Conservation (phyloP, 2,888 invertebrate genomes). For the Buathra laborator region DNA sequence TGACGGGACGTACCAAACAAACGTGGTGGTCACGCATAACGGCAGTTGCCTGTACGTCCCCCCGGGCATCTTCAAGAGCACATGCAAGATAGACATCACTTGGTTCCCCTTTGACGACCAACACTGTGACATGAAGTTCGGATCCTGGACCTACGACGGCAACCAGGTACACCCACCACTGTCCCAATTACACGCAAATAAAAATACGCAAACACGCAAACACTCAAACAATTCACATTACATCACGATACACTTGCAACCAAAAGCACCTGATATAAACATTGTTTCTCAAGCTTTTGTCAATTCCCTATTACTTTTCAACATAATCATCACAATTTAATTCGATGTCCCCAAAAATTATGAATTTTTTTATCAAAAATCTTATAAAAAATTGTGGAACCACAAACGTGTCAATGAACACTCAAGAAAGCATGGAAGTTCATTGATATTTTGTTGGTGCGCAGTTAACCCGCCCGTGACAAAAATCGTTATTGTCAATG, state of each 20-base stretch:
- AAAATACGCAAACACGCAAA: conserved; percentile 39
- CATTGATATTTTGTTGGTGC: not conserved
- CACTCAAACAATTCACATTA: conserved; percentile 73
- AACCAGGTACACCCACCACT: conserved; percentile 91
- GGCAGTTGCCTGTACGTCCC: conserved; percentile 99
- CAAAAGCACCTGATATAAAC: conserved; percentile 39
- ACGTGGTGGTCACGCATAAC: conserved; percentile 99
- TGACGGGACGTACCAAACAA: conserved; percentile 99
- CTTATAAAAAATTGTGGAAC: not conserved
- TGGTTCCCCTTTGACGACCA: conserved; percentile 99
- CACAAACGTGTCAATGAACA: too few relatives aligned
- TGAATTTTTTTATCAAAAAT: not conserved
- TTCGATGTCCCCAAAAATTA: not conserved
- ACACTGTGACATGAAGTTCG: conserved; percentile 99
- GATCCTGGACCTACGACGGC: conserved; percentile 99
- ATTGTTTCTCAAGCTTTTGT: conserved; percentile 55
- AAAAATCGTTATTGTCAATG: not conserved
- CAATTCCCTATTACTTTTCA: not conserved
- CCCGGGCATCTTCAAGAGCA: conserved; percentile 99
- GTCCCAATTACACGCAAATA: conserved; percentile 75
- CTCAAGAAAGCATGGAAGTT: too few relatives aligned
- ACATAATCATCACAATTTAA: not conserved
- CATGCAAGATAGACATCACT: conserved; percentile 99
- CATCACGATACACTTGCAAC: conserved; percentile 31
- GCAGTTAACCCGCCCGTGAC: not conserved